Evolutionary conservation across 2,113 vertebrate species (phyloP).

Genomic region (Peucedramus taeniatus): DNA sequence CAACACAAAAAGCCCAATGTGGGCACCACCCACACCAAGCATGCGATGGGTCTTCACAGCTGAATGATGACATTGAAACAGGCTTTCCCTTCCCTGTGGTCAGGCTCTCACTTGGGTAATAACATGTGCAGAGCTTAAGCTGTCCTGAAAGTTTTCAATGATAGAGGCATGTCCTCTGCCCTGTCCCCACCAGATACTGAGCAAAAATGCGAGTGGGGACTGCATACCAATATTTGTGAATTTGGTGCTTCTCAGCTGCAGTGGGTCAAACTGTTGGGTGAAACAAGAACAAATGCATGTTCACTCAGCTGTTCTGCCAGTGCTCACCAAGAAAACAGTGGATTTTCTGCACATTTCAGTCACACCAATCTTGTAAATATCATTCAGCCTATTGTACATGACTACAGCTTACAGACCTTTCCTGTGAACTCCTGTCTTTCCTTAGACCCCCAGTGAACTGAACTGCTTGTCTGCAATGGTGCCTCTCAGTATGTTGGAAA

Average conservation of each 20-base stretch:
- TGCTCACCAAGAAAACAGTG: background rate
- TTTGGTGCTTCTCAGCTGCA: background rate
- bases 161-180: background rate
- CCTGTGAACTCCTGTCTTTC: background rate
- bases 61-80: background rate
- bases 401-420: background rate
- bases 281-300: fast-evolving
- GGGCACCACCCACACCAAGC: background rate
- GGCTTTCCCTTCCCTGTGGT: background rate
- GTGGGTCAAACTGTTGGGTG: background rate
- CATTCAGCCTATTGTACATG: background rate
- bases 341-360: background rate
- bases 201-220: background rate
- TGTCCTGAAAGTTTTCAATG: background rate
- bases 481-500: background rate
- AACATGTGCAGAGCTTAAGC: background rate
- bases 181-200: background rate
- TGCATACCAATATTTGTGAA: background rate
- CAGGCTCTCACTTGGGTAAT: background rate
- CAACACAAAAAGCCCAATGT: background rate
- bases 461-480: background rate
- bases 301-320: background rate
- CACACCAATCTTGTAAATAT: background rate
- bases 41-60: background rate
- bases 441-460: background rate